Percentiles rank a stretch among this genome's conserved stretches.
Evolutionary conservation across 2,797 vertebrate species (phyloP).

Genomic region (Pyrocephalus nanus): DNA sequence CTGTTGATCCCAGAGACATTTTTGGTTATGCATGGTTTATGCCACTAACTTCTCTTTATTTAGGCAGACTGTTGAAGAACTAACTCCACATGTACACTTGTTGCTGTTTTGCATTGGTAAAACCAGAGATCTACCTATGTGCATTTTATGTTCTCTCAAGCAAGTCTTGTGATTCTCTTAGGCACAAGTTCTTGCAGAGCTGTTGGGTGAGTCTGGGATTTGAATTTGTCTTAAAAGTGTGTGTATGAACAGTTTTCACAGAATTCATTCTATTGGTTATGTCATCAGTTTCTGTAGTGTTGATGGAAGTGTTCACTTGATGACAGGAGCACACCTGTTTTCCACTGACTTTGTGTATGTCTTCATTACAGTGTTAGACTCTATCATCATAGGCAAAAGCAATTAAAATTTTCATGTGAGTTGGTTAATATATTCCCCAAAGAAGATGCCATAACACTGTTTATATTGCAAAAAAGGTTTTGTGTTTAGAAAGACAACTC

Average conservation of each 20-base stretch:
- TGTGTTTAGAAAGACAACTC: background rate
- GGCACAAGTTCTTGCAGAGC: background rate
- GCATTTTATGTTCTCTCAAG: background rate
- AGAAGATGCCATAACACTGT: background rate
- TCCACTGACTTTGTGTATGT: background rate
- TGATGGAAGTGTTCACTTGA: background rate
- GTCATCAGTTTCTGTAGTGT: background rate
- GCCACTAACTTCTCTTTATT: background rate
- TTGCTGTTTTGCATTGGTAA: background rate
- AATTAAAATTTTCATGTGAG: background rate
- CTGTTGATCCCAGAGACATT: background rate
- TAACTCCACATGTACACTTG: background rate
- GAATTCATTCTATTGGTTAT: fast-evolving
- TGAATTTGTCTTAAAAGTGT: background rate
- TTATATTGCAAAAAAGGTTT: background rate
- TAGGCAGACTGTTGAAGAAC: background rate
- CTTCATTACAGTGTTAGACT: background rate
- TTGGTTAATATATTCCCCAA: background rate
- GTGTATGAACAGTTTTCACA: background rate
- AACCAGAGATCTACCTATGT: fast-evolving
- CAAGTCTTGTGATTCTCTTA: background rate
- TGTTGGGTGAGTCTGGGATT: background rate
- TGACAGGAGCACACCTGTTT: background rate
- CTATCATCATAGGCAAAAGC: background rate
- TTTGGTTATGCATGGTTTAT: background rate